These are phyloP conservation scores for Lordiphosa andalusiaca DNA, from an alignment of 2,888 invertebrate species.

Conservation along the genomic window DNA sequence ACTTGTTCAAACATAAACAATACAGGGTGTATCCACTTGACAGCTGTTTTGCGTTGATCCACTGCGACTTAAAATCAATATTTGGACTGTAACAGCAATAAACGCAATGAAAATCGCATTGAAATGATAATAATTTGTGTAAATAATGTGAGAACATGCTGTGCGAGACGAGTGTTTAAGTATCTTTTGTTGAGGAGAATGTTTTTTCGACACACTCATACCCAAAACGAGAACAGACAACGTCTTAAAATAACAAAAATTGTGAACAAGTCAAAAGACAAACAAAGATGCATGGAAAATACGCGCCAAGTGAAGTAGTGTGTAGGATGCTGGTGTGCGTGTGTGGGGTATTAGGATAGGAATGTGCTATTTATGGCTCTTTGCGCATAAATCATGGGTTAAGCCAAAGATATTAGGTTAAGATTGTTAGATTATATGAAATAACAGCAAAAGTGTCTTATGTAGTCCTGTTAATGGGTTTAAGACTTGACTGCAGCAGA, in stretches of 20 bases:
- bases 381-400: too few relatives aligned
- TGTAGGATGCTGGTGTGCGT: neutral
- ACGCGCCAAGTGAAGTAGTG: conserved; percentile 11
- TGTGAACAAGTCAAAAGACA: conserved; percentile 13
- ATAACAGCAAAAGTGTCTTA: too few relatives aligned
- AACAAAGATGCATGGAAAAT: conserved; percentile 14
- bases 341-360: too few relatives aligned
- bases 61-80: conserved; percentile 35
- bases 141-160: conserved; percentile 39
- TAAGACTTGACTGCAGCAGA: too few relatives aligned
- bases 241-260: conserved; percentile 33
- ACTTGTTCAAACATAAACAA: too few relatives aligned
- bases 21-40: too few relatives aligned
- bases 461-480: too few relatives aligned
- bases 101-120: conserved; percentile 57
- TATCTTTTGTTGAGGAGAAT: conserved; percentile 18
- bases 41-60: too few relatives aligned
- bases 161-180: conserved; percentile 1
- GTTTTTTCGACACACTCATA: conserved; percentile 17
- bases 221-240: conserved; percentile 6
- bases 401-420: too few relatives aligned
- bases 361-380: too few relatives aligned
- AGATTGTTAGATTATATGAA: too few relatives aligned
- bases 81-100: conserved; percentile 46
- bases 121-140: conserved; percentile 61